These are phyloP conservation scores for Bothrops jararaca DNA, from an alignment of 2,113 vertebrate species.

Conservation along the genomic window DNA sequence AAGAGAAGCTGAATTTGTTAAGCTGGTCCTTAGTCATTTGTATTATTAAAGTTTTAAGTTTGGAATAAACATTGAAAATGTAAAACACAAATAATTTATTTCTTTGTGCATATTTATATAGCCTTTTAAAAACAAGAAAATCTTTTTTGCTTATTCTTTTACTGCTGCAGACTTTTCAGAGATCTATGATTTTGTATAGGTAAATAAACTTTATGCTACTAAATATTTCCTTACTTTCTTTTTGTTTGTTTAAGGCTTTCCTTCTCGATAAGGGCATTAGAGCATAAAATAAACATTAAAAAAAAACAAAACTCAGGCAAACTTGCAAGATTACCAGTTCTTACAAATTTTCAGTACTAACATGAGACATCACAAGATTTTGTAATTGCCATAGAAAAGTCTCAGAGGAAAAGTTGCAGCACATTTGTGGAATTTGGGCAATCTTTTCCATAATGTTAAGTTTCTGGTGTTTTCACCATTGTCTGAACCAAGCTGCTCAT, in stretches of 20 bases:
- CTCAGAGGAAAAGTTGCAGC: neutral
- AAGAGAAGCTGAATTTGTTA: constrained; percentile 79
- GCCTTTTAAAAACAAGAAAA: constrained; percentile 66
- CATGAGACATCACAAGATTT: neutral
- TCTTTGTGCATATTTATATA: constrained; percentile 77
- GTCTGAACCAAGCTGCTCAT: neutral
- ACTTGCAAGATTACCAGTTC: neutral
- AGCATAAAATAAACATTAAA: neutral
- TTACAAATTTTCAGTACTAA: neutral
- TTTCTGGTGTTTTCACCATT: neutral
- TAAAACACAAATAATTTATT: constrained; percentile 71
- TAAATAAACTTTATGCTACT: constrained; percentile 76
- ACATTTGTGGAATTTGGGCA: neutral
- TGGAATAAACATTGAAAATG: constrained; percentile 54
- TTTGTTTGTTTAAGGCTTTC: neutral
- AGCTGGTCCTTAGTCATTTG: constrained; percentile 97
- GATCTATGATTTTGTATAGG: constrained; percentile 79
- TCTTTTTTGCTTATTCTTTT: constrained; percentile 77
- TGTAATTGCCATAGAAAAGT: neutral
- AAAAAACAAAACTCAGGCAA: neutral
- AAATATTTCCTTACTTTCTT: constrained; percentile 52
- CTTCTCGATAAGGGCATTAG: neutral
- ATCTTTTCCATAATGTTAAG: neutral
- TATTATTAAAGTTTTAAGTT: constrained; percentile 78
- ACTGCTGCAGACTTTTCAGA: constrained; percentile 71